A percentile compares a stretch with the other conserved stretches of the same genome.
These are phyloP conservation scores for Chromoteleia sp. DNA, from an alignment of 2,888 invertebrate species.

Conservation along the genomic window DNA sequence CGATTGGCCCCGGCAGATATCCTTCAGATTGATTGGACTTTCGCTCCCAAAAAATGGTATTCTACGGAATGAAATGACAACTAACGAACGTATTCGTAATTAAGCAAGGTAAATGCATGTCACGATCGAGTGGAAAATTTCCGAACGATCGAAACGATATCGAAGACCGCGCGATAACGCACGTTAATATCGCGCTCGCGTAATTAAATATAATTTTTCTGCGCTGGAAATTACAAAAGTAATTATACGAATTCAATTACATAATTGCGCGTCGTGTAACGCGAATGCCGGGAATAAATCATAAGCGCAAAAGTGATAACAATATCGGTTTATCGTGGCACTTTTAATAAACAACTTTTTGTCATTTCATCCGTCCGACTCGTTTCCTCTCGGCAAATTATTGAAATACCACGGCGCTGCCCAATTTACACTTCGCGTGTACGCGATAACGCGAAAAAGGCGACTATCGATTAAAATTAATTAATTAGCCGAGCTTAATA, in stretches of 20 bases:
- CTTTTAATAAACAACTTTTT: constrained; percentile 25
- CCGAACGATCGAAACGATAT: constrained; percentile 51
- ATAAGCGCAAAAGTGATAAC: constrained; percentile 28
- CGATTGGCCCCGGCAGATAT: constrained; percentile 32
- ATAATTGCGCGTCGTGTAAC: constrained; percentile 17
- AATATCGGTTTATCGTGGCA: constrained; percentile 21
- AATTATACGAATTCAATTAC: constrained; percentile 35
- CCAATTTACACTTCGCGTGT: not conserved
- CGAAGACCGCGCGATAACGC: constrained; percentile 46
- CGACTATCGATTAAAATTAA: too few species aligned
- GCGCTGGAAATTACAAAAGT: constrained; percentile 10
- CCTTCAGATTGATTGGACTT: constrained; percentile 49
- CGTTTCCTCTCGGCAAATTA: not conserved
- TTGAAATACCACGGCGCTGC: not conserved
- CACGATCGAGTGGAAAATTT: constrained; percentile 47
- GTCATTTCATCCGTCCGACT: not conserved
- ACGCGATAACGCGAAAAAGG: too few species aligned
- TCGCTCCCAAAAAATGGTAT: constrained; percentile 52
- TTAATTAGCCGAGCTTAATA: not conserved
- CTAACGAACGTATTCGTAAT: constrained; percentile 38
- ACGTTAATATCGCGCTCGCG: constrained; percentile 21
- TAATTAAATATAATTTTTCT: constrained; percentile 17
- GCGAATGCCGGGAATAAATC: not conserved
- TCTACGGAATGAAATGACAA: constrained; percentile 40
- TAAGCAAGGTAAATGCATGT: constrained; percentile 47